Evolutionary conservation across 2,797 vertebrate genomes (phyloP).

Genomic region (Leucoraja ocellata): DNA sequence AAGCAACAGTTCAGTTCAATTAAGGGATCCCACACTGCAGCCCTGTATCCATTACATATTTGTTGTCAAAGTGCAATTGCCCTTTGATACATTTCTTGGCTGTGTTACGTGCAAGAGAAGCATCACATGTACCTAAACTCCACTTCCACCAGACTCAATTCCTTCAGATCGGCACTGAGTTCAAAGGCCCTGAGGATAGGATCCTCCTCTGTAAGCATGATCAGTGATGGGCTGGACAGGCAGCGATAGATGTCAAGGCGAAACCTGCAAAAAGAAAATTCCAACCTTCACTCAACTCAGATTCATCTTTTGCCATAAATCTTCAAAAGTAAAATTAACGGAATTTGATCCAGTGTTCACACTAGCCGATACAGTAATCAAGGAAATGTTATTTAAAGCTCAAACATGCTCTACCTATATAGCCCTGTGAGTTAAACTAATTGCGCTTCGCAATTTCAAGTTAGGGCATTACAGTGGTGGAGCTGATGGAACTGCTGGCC

Average conservation of each 20-base stretch:
- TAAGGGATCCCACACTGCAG: neutral
- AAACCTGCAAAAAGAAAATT: slow-evolving; percentile 63
- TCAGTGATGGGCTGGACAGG: slow-evolving; percentile 88
- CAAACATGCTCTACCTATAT: neutral
- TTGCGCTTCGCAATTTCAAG: neutral
- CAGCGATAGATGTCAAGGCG: slow-evolving; percentile 96
- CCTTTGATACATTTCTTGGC: neutral
- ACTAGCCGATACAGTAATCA: too few species aligned
- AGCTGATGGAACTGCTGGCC: too few species aligned
- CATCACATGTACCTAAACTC: slow-evolving; percentile 79
- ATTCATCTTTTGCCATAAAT: neutral
- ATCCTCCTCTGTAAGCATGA: slow-evolving; percentile 96
- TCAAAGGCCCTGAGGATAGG: slow-evolving; percentile 94
- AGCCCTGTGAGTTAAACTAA: neutral
- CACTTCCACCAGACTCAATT: slow-evolving; percentile 94
- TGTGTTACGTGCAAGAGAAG: too few species aligned
- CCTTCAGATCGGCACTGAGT: slow-evolving; percentile 88
- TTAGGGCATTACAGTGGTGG: too few species aligned
- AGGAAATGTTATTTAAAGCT: neutral
- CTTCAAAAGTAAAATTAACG: too few species aligned
- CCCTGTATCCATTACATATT: neutral
- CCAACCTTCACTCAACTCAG: neutral
- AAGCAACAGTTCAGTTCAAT: neutral
- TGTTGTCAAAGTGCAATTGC: neutral
- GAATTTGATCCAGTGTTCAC: too few species aligned